Evolutionary conservation across 2,888 invertebrate genomes (phyloP).

Genomic region (Drosophila incognita): DNA sequence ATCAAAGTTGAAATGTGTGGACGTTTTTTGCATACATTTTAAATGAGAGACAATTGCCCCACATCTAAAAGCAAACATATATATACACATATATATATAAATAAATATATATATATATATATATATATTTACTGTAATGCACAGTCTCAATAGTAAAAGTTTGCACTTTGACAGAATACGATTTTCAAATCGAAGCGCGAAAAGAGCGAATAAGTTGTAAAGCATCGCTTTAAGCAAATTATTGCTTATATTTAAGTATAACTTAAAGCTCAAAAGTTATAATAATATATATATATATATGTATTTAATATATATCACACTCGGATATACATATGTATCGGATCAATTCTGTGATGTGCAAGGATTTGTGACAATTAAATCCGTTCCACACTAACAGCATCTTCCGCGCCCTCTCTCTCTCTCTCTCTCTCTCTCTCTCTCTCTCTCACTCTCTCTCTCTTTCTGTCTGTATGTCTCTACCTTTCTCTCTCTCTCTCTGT

Average conservation of each 20-base stretch:
- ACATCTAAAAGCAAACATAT: background rate
- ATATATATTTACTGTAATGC: background rate
- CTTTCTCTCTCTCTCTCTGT: background rate
- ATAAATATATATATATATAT: background rate
- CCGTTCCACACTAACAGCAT: constrained; percentile 26
- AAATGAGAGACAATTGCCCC: background rate
- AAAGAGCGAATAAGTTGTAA: background rate
- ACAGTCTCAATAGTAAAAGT: background rate
- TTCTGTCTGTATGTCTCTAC: background rate
- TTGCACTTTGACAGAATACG: background rate
- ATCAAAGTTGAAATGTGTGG: constrained; percentile 70
- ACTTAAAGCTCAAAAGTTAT: background rate
- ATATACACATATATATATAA: background rate
- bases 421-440: background rate
- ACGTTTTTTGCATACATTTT: constrained; percentile 26
- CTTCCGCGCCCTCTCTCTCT: constrained; percentile 6
- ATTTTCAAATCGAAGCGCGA: background rate
- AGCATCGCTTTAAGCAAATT: background rate
- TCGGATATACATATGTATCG: background rate
- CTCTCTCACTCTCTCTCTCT: too few species aligned
- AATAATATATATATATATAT: background rate
- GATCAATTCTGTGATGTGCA: background rate
- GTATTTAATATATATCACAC: background rate
- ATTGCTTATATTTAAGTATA: background rate
- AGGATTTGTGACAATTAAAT: background rate